Evolutionary conservation across 2,888 invertebrate genomes (phyloP), one percentile per base, ranked within the genome.

Genomic region (Trissolcus brochymenae): DNA sequence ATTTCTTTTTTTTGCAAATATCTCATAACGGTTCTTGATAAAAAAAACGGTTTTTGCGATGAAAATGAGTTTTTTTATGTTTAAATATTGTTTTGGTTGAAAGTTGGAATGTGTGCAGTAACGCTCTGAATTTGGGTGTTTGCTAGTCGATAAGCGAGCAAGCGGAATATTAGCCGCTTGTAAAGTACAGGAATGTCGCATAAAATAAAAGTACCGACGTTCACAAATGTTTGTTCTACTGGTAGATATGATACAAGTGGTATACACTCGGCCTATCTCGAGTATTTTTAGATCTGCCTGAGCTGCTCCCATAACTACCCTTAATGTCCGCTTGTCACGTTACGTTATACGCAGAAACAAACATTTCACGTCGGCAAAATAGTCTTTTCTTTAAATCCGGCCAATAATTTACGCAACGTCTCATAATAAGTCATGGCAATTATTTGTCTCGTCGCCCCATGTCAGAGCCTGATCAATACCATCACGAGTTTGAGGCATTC

Each of bases 251-350:
- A 76, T 76, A 71, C 61, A 35, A 35, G 0, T 35, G 35, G 76
- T 70, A 61, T 60, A 41, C 61, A 71, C 50, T 70, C 68, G 56
- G 66, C 70, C 75, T 59, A 68, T 75, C 62, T 75, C 21, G 68
- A 70, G 68, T 76, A 76, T 76, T 76, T 76, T 76, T 76, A 71
- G 71, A 66, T 76, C 57, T 66, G 61, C 60, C 51, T 50, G 61
- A 57, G 61, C 61, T 71, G 57, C 71, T 70, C 76, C 71, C 67
- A 71, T 71, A 76, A 76, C 71, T 53, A 71, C 71, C 76, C 76
- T 76, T 76, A 76, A 76, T 71, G 76, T 71, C 66, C 57, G 49
- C 40, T 71, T 54, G 76, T 76, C 76, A 76, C 76, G 76, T 76
- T 66, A 76, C 53, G 65, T 54, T 66, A 60, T 70, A 70, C 76